Conservation (phyloP, 2,113 vertebrate species). For the Tetrao urogallus region DNA sequence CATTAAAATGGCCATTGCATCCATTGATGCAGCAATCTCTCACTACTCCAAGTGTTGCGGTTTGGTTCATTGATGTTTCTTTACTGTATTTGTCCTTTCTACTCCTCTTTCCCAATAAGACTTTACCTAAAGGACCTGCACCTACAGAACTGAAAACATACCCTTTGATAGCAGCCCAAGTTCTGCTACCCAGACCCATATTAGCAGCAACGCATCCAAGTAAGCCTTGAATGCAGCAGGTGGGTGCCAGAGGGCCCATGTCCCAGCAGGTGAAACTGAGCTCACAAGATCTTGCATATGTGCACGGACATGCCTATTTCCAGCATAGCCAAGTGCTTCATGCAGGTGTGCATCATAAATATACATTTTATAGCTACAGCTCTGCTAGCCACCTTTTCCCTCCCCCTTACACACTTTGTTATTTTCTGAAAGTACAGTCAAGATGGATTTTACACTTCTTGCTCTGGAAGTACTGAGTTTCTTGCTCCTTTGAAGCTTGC, state of each 20-base stretch:
- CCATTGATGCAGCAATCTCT: not conserved
- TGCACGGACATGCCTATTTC: not conserved
- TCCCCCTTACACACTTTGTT: too few relatives aligned
- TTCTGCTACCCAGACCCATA: rapidly evolving
- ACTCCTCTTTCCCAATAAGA: not conserved
- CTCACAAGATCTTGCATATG: not conserved
- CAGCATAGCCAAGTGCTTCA: not conserved
- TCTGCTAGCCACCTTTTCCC: not conserved
- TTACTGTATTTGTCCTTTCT: not conserved
- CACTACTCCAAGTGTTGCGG: not conserved
- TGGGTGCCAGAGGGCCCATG: rapidly evolving
- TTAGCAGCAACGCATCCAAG: not conserved
- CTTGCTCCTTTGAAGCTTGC: not conserved
- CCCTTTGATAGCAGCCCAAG: not conserved
- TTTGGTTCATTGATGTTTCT: not conserved
- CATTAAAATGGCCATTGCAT: not conserved
- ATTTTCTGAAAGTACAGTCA: not conserved
- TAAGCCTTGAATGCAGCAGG: not conserved
- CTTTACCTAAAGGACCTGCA: not conserved
- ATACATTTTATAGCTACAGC: rapidly evolving
- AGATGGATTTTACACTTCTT: not conserved
- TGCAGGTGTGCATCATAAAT: not conserved
- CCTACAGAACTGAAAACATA: not conserved
- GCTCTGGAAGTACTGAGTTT: not conserved
- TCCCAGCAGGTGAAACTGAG: not conserved